phyloP scores from a whole-genome alignment of 2,888 invertebrate genomes.

The Caenorhabditis panamensis region DNA sequence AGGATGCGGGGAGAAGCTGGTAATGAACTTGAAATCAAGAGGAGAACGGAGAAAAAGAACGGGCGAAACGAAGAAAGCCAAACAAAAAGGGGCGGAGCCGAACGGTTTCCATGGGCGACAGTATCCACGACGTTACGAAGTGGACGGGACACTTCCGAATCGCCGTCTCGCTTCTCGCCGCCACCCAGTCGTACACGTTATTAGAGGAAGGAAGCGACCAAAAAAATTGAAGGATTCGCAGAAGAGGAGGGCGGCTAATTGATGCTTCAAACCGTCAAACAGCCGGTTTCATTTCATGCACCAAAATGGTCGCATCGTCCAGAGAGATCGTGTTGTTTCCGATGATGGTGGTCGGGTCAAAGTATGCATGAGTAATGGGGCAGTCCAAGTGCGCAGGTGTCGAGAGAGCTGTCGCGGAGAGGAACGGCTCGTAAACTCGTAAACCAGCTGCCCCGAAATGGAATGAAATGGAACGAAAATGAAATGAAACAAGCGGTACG shows the following conservation, averaged over 20 bases:
- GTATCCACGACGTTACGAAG: conserved; percentile 15
- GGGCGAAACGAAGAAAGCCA: no score
- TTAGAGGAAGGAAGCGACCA: conserved; percentile 16
- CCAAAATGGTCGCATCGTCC: conserved; percentile 17
- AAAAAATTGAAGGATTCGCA: conserved; percentile 55
- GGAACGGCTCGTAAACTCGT: background rate
- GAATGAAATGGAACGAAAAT: no score
- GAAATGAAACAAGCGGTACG: background rate
- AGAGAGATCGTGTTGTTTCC: background rate
- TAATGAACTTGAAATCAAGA: conserved; percentile 11
- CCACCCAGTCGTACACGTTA: conserved; percentile 26
- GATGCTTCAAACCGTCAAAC: conserved; percentile 34
- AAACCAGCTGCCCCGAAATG: background rate
- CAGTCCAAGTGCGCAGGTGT: background rate
- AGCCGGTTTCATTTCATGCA: conserved; percentile 56
- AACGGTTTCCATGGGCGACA: conserved; percentile 32
- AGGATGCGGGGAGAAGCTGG: conserved; percentile 7
- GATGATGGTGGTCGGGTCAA: conserved; percentile 7
- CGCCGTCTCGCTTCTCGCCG: conserved; percentile 1
- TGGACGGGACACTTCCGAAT: conserved; percentile 37
- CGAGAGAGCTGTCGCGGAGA: background rate
- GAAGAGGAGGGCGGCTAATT: conserved; percentile 45
- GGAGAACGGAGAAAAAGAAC: background rate
- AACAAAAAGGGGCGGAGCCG: background rate
- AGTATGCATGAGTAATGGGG: conserved; percentile 19